Evolutionary conservation across 2,797 vertebrate genomes (phyloP).

Genomic region (Loris lydekkerianus): DNA sequence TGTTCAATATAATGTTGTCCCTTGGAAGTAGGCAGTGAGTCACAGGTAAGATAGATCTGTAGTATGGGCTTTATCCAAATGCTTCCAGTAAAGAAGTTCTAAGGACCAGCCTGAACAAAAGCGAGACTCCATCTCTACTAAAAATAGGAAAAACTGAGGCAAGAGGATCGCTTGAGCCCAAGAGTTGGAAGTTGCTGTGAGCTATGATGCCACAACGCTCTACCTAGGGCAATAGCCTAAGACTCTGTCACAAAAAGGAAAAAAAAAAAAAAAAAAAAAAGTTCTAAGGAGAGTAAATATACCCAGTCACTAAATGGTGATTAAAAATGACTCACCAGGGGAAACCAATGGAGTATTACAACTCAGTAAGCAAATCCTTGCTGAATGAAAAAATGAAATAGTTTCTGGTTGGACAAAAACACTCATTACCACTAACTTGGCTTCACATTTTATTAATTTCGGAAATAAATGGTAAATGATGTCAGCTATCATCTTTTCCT

Average conservation of each 20-base stretch:
- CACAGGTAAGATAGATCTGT: background rate
- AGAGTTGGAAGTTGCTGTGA: too few relatives aligned
- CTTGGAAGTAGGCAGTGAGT: background rate
- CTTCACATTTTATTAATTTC: slow-evolving; percentile 65
- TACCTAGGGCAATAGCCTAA: too few relatives aligned
- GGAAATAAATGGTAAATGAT: slow-evolving; percentile 52
- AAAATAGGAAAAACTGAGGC: too few relatives aligned
- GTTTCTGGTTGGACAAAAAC: slow-evolving; percentile 30
- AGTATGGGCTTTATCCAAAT: background rate
- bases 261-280: background rate
- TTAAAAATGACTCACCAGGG: background rate
- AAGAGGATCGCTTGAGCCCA: too few relatives aligned
- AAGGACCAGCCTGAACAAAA: background rate
- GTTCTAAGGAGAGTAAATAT: background rate
- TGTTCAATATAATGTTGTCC: background rate
- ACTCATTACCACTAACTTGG: background rate
- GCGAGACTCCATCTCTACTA: too few relatives aligned
- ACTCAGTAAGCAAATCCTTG: background rate
- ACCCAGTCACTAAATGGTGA: background rate
- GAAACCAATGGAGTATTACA: background rate
- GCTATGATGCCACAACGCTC: too few relatives aligned
- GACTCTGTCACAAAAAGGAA: too few relatives aligned
- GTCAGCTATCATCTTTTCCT: slow-evolving; percentile 61
- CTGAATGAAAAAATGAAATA: background rate
- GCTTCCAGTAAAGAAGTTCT: slow-evolving; percentile 30